Conservation (phyloP, 2,113 vertebrate genomes). For the Sylvietta virens region DNA sequence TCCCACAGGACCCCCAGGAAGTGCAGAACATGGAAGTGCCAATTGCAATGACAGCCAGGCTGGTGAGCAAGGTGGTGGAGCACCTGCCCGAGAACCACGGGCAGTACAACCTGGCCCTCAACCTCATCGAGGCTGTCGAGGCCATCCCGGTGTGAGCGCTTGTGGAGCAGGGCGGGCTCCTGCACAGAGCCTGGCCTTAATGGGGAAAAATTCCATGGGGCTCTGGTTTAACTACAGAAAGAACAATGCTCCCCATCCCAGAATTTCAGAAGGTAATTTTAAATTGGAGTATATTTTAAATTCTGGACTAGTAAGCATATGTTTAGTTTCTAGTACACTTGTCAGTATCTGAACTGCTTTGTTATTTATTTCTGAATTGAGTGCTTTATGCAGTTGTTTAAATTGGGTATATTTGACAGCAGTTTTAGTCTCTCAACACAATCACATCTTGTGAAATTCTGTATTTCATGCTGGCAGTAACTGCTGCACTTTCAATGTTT, state of each 20-base stretch:
- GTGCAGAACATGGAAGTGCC: conserved; percentile 84
- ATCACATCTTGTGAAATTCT: conserved; percentile 27
- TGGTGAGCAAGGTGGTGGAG: conserved; percentile 87
- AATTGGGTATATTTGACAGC: conserved; percentile 28
- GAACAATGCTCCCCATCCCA: neutral
- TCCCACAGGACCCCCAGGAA: conserved; percentile 85
- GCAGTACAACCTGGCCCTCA: conserved; percentile 89
- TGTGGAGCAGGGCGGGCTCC: neutral
- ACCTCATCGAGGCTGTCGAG: conserved; percentile 89
- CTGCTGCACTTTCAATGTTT: neutral
- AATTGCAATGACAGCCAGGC: conserved; percentile 77
- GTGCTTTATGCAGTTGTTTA: conserved; percentile 47
- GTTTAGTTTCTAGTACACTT: conserved; percentile 42
- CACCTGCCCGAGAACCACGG: conserved; percentile 91
- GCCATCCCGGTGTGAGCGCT: conserved; percentile 58
- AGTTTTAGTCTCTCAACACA: conserved; percentile 33
- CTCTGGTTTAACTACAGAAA: conserved; percentile 33
- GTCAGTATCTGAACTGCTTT: conserved; percentile 36
- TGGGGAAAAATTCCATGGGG: neutral
- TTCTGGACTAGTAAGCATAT: conserved; percentile 14
- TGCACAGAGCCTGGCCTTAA: neutral
- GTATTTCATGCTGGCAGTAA: conserved; percentile 37
- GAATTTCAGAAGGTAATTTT: neutral
- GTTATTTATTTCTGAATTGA: conserved; percentile 65
- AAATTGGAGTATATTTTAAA: conserved; percentile 43